Percentiles rank a stretch among this genome's conserved stretches.
Conservation (phyloP, 2,888 invertebrate genomes). For the Athalia cordata region DNA sequence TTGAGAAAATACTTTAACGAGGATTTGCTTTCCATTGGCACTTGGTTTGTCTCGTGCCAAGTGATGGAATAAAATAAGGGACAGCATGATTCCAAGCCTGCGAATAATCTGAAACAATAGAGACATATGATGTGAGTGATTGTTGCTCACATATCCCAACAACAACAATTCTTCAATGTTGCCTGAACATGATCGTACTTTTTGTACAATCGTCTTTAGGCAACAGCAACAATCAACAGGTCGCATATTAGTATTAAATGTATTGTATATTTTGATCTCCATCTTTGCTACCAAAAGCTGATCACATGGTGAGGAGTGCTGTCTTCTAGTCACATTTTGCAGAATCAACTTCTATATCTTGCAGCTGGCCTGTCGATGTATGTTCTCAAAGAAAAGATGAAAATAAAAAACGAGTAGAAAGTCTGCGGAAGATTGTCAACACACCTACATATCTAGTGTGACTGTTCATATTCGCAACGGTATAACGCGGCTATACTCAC, state of each 20-base stretch:
- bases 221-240: background rate
- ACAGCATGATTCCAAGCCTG: conserved; percentile 51
- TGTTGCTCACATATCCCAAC: background rate
- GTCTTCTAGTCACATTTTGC: no score
- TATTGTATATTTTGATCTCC: no score
- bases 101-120: conserved; percentile 57
- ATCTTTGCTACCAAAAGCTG: no score
- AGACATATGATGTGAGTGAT: background rate
- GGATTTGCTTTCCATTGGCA: conserved; percentile 46
- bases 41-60: conserved; percentile 61
- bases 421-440: no score
- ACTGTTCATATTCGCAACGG: background rate
- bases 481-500: conserved; percentile 53
- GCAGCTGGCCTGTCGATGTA: no score
- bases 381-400: no score
- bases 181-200: no score
- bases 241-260: no score
- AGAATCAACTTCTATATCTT: no score
- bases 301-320: no score
- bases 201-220: background rate
- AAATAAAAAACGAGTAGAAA: no score
- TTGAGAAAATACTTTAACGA: conserved; percentile 52
- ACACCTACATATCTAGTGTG: no score
- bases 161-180: background rate
- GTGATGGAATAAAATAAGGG: conserved; percentile 72